Percentiles rank a stretch among this genome's conserved stretches.
phyloP scores from a whole-genome alignment of 2,888 invertebrate genomes.

The Amblyteles armatorius region DNA sequence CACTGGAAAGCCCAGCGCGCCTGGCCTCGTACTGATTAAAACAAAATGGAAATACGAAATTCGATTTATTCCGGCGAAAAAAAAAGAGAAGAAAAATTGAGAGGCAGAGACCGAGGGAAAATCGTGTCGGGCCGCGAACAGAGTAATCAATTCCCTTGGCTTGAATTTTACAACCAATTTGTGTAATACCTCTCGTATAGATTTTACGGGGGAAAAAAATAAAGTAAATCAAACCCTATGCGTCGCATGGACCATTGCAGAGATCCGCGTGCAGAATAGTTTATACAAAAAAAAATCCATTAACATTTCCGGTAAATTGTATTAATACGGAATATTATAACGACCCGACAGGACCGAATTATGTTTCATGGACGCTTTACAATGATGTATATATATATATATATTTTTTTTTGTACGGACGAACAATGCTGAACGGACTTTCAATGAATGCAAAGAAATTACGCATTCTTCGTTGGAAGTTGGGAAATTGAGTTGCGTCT shows the following conservation, averaged over 20 bases:
- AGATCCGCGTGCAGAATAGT: not conserved
- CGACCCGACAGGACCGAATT: not conserved
- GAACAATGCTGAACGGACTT: slow-evolving; percentile 15
- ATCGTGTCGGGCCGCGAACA: slow-evolving; percentile 9
- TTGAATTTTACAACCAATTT: slow-evolving; percentile 44
- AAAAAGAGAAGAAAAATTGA: slow-evolving; percentile 12
- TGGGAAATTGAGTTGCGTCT: slow-evolving; percentile 26
- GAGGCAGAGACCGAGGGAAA: slow-evolving; percentile 7
- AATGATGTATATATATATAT: not conserved
- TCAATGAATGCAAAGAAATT: slow-evolving; percentile 19
- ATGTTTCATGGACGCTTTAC: not conserved
- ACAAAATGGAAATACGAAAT: slow-evolving; percentile 49
- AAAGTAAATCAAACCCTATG: not conserved
- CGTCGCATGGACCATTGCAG: slow-evolving; percentile 2
- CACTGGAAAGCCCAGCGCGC: slow-evolving; percentile 25
- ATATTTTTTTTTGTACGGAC: not conserved
- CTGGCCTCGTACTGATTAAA: slow-evolving; percentile 55
- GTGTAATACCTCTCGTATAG: slow-evolving; percentile 17
- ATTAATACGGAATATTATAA: not conserved
- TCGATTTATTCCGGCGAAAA: slow-evolving; percentile 41
- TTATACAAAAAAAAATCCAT: slow-evolving; percentile 12
- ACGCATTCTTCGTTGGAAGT: slow-evolving; percentile 6
- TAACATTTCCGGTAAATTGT: not conserved
- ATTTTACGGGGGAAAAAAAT: not conserved
- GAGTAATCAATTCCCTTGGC: slow-evolving; percentile 33